Conservation (phyloP, 1,140 invertebrate genomes). For the Contarinia nasturtii region DNA sequence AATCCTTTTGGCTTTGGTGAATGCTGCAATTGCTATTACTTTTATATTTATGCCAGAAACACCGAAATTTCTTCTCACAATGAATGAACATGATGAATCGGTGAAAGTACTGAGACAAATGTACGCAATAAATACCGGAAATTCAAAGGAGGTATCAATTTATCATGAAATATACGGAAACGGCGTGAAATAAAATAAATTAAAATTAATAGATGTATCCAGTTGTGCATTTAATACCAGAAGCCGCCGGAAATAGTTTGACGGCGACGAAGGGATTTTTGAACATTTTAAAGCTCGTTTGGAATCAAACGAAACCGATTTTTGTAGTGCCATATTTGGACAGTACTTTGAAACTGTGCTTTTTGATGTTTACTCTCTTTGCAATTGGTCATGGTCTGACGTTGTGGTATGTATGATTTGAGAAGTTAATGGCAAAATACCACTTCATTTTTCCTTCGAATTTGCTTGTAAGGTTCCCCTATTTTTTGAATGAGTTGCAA, state of each 20-base stretch:
- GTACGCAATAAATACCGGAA: slow-evolving; percentile 36
- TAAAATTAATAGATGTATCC: no score
- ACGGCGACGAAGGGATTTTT: slow-evolving; percentile 10
- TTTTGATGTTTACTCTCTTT: slow-evolving; percentile 30
- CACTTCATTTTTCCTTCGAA: no score
- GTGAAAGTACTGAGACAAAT: slow-evolving; percentile 35
- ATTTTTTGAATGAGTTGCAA: no score
- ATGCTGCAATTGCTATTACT: slow-evolving; percentile 28
- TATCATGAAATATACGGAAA: not conserved
- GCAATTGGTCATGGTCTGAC: slow-evolving; percentile 23
- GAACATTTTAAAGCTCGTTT: slow-evolving; percentile 19
- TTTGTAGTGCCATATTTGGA: slow-evolving; percentile 25
- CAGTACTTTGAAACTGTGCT: slow-evolving; percentile 34
- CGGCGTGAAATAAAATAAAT: not conserved
- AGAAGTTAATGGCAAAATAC: not conserved
- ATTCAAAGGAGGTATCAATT: slow-evolving; percentile 3
- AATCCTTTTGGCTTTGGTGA: slow-evolving; percentile 31
- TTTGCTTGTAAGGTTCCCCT: no score
- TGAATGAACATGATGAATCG: slow-evolving; percentile 36
- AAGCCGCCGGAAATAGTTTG: slow-evolving; percentile 15
- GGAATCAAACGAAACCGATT: slow-evolving; percentile 27
- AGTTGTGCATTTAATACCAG: not conserved
- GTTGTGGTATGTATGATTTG: slow-evolving; percentile 19
- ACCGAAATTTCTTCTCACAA: slow-evolving; percentile 50
- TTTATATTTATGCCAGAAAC: slow-evolving; percentile 45